Conservation (phyloP, 2,113 vertebrate species). For the Crotalus viridis region DNA sequence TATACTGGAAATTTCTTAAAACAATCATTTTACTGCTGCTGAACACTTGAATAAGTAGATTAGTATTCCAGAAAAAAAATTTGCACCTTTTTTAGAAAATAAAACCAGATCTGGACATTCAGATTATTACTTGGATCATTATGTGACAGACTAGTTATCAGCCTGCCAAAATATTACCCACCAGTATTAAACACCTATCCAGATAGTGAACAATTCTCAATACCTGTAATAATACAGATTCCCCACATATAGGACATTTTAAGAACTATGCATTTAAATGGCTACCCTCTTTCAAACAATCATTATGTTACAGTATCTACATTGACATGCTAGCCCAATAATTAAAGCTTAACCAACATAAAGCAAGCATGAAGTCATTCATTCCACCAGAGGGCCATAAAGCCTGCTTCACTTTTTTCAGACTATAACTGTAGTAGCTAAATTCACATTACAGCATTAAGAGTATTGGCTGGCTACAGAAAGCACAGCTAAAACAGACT, state of each 20-base stretch:
- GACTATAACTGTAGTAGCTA: neutral
- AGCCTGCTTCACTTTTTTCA: constrained; percentile 12
- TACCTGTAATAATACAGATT: neutral
- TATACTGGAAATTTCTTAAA: neutral
- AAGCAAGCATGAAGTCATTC: constrained; percentile 5
- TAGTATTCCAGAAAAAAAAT: neutral
- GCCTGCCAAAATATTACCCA: neutral
- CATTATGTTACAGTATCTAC: neutral
- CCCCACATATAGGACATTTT: neutral
- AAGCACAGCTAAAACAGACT: constrained; percentile 26
- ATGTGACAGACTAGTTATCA: neutral
- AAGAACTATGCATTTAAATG: neutral
- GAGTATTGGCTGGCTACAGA: constrained; percentile 30
- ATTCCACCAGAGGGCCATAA: constrained; percentile 14
- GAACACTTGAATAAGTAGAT: neutral
- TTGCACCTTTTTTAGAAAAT: neutral
- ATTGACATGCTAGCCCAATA: neutral
- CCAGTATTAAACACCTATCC: neutral
- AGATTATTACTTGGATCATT: neutral
- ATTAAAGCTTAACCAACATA: neutral
- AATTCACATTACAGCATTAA: constrained; percentile 36
- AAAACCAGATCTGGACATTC: neutral
- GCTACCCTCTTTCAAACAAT: neutral
- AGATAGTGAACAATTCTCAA: neutral
- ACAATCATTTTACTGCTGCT: neutral